Percentiles rank a stretch among this genome's conserved stretches.
These are phyloP conservation scores for Tenthredo amoena DNA, from an alignment of 2,888 invertebrate species.

Conservation along the genomic window DNA sequence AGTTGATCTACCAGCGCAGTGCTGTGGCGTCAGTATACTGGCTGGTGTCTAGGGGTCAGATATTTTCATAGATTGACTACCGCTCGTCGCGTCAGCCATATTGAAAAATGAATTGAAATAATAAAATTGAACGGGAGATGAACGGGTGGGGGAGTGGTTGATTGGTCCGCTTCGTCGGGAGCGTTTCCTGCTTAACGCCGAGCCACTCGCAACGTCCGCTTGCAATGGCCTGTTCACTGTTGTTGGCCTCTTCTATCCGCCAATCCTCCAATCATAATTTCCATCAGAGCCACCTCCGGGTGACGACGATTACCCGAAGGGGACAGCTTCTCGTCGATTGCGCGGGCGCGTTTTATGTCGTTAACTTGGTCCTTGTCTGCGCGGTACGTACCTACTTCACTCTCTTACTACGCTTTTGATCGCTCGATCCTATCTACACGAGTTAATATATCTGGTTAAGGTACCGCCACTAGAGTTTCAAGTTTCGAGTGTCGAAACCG, in stretches of 20 bases:
- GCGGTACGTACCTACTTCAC: not conserved
- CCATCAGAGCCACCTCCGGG: slow-evolving; percentile 78
- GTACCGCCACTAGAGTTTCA: slow-evolving; percentile 28
- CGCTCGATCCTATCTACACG: not conserved
- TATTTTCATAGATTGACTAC: slow-evolving; percentile 45
- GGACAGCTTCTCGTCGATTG: slow-evolving; percentile 57
- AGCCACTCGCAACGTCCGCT: slow-evolving; percentile 72
- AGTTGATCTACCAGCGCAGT: not conserved
- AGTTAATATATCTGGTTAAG: slow-evolving; percentile 23
- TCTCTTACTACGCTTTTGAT: slow-evolving; percentile 1
- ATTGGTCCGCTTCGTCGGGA: slow-evolving; percentile 81
- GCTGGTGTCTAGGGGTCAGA: not conserved
- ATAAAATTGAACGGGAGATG: slow-evolving; percentile 71
- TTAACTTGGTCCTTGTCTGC: slow-evolving; percentile 36
- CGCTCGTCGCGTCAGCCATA: slow-evolving; percentile 65
- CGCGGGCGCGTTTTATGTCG: slow-evolving; percentile 46
- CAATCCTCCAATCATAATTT: slow-evolving; percentile 77
- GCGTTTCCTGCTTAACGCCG: slow-evolving; percentile 80
- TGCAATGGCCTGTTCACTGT: slow-evolving; percentile 53
- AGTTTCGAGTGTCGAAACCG: slow-evolving; percentile 41
- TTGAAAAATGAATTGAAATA: slow-evolving; percentile 76
- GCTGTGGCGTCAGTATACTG: not conserved
- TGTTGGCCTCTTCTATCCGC: slow-evolving; percentile 62
- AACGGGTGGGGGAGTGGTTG: slow-evolving; percentile 71
- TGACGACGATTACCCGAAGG: slow-evolving; percentile 73